Percentiles rank a stretch among this genome's conserved stretches.
phyloP scores from a whole-genome alignment of 2,113 vertebrate species.

The Saiga tatarica region DNA sequence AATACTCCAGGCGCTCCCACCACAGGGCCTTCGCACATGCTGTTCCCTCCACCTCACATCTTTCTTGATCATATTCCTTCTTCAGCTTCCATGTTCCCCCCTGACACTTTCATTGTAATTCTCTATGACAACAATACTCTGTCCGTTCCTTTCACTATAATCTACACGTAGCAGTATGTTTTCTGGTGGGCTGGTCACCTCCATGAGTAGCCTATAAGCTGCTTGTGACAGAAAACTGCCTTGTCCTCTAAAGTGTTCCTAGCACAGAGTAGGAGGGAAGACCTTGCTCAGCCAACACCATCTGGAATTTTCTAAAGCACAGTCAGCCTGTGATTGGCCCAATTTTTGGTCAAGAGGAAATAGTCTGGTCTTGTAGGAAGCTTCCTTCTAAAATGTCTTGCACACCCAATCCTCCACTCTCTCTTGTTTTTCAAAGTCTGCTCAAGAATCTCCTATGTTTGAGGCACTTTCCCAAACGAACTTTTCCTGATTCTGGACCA shows the following conservation, averaged over 20 bases:
- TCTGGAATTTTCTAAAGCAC: background rate
- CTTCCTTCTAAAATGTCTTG: background rate
- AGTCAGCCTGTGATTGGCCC: background rate
- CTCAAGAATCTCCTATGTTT: background rate
- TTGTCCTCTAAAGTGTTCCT: background rate
- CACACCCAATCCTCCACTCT: background rate
- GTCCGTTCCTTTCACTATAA: background rate
- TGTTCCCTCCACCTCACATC: background rate
- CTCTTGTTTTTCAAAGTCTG: background rate
- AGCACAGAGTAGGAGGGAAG: background rate
- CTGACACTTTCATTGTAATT: background rate
- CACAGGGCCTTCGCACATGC: background rate
- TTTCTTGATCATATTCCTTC: background rate
- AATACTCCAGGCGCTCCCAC: background rate
- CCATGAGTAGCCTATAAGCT: background rate
- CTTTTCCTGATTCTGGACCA: background rate
- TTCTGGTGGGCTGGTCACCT: background rate
- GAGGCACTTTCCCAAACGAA: background rate
- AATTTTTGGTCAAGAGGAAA: background rate
- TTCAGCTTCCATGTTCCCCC: background rate
- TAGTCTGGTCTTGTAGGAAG: background rate
- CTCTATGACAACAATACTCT: background rate
- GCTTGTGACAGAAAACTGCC: background rate
- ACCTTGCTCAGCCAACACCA: background rate
- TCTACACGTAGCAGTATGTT: background rate